phyloP scores from a whole-genome alignment of 2,797 vertebrate genomes.

The Lutjanus campechanus region DNA sequence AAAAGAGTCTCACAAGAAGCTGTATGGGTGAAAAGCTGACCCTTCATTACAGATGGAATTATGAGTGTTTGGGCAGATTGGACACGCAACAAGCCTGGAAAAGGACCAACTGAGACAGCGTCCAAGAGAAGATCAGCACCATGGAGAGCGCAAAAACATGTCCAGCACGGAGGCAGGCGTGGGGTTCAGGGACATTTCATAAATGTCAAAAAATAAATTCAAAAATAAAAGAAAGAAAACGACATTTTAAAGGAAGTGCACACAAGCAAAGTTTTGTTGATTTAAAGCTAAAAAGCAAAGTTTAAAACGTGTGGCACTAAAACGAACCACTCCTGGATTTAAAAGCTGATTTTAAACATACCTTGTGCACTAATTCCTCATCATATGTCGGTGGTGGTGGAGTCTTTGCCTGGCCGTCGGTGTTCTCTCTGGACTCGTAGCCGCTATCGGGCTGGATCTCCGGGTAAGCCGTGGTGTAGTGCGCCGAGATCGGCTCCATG shows the following conservation, averaged over 20 bases:
- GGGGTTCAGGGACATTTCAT: neutral
- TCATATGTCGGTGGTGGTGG: slow-evolving; percentile 68
- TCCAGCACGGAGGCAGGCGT: neutral
- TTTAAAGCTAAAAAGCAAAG: neutral
- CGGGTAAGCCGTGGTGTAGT: slow-evolving; percentile 76
- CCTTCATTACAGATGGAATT: neutral
- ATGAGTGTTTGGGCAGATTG: neutral
- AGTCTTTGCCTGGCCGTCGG: slow-evolving; percentile 61
- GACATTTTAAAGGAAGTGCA: neutral
- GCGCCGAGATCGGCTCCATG: slow-evolving; percentile 80
- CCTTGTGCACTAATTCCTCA: slow-evolving; percentile 82
- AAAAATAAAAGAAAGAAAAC: neutral
- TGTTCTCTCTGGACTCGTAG: slow-evolving; percentile 68
- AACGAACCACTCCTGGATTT: neutral
- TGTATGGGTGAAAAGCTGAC: neutral
- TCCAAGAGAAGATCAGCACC: slow-evolving; percentile 55
- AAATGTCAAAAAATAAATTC: neutral
- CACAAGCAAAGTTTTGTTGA: neutral
- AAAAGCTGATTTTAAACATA: slow-evolving; percentile 1
- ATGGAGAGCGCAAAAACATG: slow-evolving; percentile 44
- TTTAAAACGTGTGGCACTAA: neutral
- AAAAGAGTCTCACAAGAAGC: neutral
- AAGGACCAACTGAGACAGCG: neutral
- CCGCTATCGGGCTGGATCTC: slow-evolving; percentile 79
- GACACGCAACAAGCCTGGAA: slow-evolving; percentile 17